These are phyloP conservation scores for Drosophila ustulata DNA, from an alignment of 2,888 invertebrate species.

Conservation along the genomic window DNA sequence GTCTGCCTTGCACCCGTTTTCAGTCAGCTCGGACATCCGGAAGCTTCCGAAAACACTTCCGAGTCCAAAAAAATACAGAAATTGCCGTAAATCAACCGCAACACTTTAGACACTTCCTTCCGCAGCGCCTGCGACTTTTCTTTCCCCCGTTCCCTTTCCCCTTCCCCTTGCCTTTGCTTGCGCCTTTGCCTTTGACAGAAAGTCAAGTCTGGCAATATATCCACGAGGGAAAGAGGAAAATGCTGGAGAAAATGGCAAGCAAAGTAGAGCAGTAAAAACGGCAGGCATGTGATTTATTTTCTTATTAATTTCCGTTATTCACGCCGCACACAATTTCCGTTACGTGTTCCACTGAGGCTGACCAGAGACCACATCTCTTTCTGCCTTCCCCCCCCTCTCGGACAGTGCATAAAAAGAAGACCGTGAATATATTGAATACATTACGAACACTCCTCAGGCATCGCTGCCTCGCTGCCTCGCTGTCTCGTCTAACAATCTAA, in stretches of 20 bases:
- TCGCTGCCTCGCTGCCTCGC: conserved; percentile 36
- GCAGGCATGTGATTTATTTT: conserved; percentile 71
- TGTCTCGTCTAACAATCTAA: conserved; percentile 63
- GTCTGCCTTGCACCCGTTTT: conserved; percentile 26
- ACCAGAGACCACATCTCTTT: conserved; percentile 33
- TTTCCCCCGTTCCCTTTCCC: conserved; percentile 2
- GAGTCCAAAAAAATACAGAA: conserved; percentile 20
- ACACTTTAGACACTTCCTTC: conserved; percentile 67
- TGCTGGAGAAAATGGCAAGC: conserved; percentile 16
- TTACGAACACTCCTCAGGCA: conserved; percentile 41
- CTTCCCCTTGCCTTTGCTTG: conserved; percentile 10
- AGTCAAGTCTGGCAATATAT: conserved; percentile 37
- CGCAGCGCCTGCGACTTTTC: conserved; percentile 32
- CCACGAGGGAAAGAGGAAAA: conserved; percentile 17
- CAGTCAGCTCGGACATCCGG: conserved; percentile 53
- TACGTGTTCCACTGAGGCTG: conserved; percentile 53
- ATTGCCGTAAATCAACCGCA: conserved; percentile 68
- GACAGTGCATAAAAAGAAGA: conserved; percentile 22
- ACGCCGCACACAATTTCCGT: conserved; percentile 69
- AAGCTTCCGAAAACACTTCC: conserved; percentile 61
- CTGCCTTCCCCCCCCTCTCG: background rate
- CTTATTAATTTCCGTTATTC: conserved; percentile 75
- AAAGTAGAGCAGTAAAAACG: conserved; percentile 44
- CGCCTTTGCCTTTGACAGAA: conserved; percentile 50
- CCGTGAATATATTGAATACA: conserved; percentile 52